A percentile compares a stretch with the other conserved stretches of the same genome.
Conservation (phyloP, 1,140 invertebrate genomes). For the Pemphigus obesinymphae region DNA sequence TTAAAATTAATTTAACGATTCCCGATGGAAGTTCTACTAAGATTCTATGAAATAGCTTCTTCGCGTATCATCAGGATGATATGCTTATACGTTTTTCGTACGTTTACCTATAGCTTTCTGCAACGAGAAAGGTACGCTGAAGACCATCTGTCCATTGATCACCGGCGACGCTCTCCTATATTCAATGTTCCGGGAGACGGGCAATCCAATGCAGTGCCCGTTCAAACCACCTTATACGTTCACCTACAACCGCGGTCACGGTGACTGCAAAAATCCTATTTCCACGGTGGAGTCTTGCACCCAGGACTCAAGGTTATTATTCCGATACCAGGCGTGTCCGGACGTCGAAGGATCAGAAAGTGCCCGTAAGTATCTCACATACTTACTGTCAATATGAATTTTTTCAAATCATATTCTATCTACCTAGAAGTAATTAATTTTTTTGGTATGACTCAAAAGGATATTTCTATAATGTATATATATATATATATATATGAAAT, state of each 20-base stretch:
- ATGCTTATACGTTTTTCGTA: no score
- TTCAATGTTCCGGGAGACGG: slow-evolving; percentile 68
- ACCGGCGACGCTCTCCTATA: slow-evolving; percentile 66
- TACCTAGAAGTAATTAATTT: no score
- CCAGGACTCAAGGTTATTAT: slow-evolving; percentile 58
- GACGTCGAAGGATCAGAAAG: slow-evolving; percentile 64
- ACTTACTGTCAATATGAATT: no score
- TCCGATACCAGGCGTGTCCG: slow-evolving; percentile 64
- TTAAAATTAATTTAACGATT: no score
- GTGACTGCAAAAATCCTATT: slow-evolving; percentile 67
- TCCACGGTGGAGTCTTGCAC: slow-evolving; percentile 62
- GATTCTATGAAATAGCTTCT: no score
- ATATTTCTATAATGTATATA: no score
- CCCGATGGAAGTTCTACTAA: no score
- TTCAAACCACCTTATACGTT: slow-evolving; percentile 74
- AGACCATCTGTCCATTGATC: slow-evolving; percentile 62
- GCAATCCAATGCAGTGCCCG: slow-evolving; percentile 64
- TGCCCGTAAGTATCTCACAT: slow-evolving; percentile 61
- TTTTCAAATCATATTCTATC: no score
- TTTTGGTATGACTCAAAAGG: no score
- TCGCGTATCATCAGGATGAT: not conserved
- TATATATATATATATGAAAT: no score
- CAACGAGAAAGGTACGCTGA: slow-evolving; percentile 54
- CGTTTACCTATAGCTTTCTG: slow-evolving; percentile 59
- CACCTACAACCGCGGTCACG: slow-evolving; percentile 71